A percentile compares a stretch with the other conserved stretches of the same genome.
These are phyloP conservation scores for Oreochromis grahami DNA, from an alignment of 2,797 vertebrate genomes.

Conservation along the genomic window DNA sequence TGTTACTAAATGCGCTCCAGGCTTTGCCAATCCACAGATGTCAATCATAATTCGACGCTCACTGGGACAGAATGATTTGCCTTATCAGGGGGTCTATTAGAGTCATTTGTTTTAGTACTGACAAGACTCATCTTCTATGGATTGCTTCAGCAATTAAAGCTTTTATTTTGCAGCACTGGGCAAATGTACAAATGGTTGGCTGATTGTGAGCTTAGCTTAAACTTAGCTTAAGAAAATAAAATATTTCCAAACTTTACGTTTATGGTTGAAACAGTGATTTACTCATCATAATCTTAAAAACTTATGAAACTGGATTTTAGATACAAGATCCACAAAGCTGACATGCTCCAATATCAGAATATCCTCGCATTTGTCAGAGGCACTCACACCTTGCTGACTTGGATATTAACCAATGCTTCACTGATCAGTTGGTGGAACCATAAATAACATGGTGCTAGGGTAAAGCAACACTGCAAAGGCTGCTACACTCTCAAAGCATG, in stretches of 20 bases:
- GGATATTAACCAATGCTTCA: background rate
- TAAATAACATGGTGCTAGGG: background rate
- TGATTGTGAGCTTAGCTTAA: background rate
- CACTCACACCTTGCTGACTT: background rate
- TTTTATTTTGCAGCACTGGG: background rate
- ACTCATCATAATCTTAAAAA: background rate
- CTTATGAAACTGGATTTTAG: background rate
- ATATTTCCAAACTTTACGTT: background rate
- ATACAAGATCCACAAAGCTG: background rate
- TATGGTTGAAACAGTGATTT: background rate
- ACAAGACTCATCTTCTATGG: background rate
- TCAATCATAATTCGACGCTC: constrained; percentile 24
- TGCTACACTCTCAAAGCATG: background rate
- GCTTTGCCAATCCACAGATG: background rate
- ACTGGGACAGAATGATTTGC: constrained; percentile 2
- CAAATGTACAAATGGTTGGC: background rate
- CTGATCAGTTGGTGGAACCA: background rate
- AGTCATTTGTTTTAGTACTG: background rate
- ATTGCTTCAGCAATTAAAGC: background rate
- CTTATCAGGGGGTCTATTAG: constrained; percentile 3
- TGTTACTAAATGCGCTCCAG: background rate
- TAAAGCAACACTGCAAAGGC: background rate
- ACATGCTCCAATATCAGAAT: background rate
- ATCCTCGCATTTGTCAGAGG: background rate
- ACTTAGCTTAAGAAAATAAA: background rate